Evolutionary conservation across 2,888 invertebrate genomes (phyloP).

Genomic region (Platycheirus albimanus): DNA sequence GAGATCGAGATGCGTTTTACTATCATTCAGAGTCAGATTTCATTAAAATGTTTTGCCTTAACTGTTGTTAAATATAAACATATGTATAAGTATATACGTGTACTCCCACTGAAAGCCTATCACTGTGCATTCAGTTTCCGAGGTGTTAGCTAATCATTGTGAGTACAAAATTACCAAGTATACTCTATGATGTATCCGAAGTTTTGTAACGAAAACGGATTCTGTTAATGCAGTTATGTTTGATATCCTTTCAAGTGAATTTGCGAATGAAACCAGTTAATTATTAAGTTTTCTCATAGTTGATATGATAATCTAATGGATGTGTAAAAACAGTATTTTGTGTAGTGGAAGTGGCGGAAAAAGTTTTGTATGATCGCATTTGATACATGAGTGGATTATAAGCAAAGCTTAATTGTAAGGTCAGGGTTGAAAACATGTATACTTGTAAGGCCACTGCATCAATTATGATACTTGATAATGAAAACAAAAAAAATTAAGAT

Average conservation of each 20-base stretch:
- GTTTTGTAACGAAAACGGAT: conserved; percentile 28
- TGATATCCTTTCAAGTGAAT: conserved; percentile 43
- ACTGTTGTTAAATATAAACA: background rate
- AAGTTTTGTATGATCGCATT: conserved; percentile 28
- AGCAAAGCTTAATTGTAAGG: too few species aligned
- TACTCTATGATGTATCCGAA: background rate
- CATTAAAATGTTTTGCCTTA: conserved; percentile 19
- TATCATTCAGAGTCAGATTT: conserved; percentile 46
- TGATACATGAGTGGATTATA: too few species aligned
- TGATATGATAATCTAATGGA: conserved; percentile 27
- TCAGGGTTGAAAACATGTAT: too few species aligned
- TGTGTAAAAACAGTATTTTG: background rate
- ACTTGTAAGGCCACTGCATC: too few species aligned
- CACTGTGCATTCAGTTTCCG: conserved; percentile 48
- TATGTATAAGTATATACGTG: background rate
- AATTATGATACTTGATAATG: too few species aligned
- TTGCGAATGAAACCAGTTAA: conserved; percentile 40
- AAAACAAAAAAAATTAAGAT: too few species aligned
- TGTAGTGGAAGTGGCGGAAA: conserved; percentile 12
- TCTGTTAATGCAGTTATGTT: conserved; percentile 5
- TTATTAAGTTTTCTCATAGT: conserved; percentile 58
- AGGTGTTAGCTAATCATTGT: conserved; percentile 44
- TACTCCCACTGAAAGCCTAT: conserved; percentile 47
- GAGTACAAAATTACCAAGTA: conserved; percentile 31
- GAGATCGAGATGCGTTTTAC: background rate